These are phyloP conservation scores for Heterocephalus glaber DNA, from an alignment of 2,113 vertebrate species.

Conservation along the genomic window DNA sequence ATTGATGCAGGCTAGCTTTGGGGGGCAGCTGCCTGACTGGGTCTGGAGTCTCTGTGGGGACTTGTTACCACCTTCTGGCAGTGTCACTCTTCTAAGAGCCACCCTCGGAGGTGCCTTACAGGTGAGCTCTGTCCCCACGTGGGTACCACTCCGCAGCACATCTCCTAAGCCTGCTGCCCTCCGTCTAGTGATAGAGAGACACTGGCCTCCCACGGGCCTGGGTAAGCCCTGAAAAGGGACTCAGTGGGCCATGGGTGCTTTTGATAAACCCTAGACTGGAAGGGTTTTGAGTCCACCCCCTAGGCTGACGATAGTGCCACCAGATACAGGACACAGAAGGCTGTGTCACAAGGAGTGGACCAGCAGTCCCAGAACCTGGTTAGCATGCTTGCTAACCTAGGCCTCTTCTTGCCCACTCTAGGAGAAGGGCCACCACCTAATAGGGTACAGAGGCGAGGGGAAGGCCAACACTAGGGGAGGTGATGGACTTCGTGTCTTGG, in stretches of 20 bases:
- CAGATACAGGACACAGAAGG: background rate
- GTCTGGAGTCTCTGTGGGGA: background rate
- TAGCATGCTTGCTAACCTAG: background rate
- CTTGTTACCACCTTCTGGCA: background rate
- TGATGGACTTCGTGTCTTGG: background rate
- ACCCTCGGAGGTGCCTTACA: background rate
- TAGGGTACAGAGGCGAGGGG: background rate
- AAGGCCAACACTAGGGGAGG: too few relatives aligned
- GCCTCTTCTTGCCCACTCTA: background rate
- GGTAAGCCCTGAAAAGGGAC: background rate
- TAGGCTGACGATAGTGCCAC: accelerated
- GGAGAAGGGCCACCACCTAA: background rate
- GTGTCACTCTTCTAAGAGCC: too few relatives aligned
- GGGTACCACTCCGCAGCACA: background rate
- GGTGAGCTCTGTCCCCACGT: background rate
- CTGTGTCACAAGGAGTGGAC: accelerated
- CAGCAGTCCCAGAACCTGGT: background rate
- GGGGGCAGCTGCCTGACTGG: background rate
- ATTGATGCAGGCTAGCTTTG: background rate
- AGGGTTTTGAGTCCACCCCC: background rate
- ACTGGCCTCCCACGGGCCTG: accelerated
- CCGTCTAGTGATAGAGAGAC: background rate
- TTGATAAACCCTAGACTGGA: accelerated
- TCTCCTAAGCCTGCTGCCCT: background rate
- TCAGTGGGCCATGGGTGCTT: background rate